Conservation (phyloP, 1,140 invertebrate species). For the Acromyrmex charruanus region DNA sequence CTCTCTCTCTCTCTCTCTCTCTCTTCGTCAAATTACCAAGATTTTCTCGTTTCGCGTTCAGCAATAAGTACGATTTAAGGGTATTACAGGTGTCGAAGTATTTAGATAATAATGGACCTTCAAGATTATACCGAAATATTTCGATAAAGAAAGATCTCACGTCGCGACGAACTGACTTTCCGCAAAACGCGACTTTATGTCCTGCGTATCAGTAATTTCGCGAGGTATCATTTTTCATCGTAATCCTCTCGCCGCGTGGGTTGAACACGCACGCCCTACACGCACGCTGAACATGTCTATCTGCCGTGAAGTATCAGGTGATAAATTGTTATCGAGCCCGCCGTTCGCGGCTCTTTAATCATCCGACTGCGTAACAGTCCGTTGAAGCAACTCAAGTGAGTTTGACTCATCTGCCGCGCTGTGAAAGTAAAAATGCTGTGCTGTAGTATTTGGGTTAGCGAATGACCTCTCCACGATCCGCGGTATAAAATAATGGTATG, state of each 20-base stretch:
- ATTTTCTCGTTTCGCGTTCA: neutral
- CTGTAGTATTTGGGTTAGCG: constrained; percentile 69
- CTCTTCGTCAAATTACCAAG: neutral
- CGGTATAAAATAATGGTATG: constrained; percentile 59
- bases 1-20: neutral
- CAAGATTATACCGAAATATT: constrained; percentile 3
- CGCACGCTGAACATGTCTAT: constrained; percentile 34
- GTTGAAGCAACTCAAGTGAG: constrained; percentile 67
- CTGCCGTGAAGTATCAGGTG: constrained; percentile 33
- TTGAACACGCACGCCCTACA: neutral
- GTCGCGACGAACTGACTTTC: neutral
- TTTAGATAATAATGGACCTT: constrained; percentile 20
- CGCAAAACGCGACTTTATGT: neutral
- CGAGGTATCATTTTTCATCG: constrained; percentile 50
- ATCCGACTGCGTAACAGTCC: constrained; percentile 66
- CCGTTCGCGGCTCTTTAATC: constrained; percentile 68
- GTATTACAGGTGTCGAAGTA: neutral
- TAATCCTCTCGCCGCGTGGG: neutral
- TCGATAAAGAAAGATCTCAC: constrained; percentile 5
- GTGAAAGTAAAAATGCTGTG: constrained; percentile 75
- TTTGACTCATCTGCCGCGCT: constrained; percentile 63
- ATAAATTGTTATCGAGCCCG: constrained; percentile 71
- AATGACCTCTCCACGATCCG: constrained; percentile 33
- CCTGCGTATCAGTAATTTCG: constrained; percentile 9
- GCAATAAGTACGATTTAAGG: neutral